phyloP scores from a whole-genome alignment of 2,113 vertebrate genomes.

The Lepus europaeus region DNA sequence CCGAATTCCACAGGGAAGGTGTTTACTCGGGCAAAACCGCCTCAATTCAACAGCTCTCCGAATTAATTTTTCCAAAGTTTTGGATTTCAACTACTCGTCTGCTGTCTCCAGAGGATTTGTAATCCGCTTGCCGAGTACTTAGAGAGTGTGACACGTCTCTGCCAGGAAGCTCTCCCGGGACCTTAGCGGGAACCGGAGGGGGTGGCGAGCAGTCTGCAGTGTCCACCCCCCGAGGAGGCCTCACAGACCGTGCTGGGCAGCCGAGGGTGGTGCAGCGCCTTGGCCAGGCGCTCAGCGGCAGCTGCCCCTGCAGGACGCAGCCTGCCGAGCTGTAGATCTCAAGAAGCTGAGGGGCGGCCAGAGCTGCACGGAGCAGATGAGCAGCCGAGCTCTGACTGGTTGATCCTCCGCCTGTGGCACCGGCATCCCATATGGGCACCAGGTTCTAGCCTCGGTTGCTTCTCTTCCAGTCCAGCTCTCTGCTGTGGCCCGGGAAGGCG shows the following conservation, averaged over 20 bases:
- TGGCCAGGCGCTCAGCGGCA: too few species aligned
- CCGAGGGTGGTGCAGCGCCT: background rate
- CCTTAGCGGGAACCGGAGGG: constrained; percentile 22
- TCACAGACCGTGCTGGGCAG: background rate
- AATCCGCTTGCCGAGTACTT: constrained; percentile 73
- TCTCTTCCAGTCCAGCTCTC: too few species aligned
- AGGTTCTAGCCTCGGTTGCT: too few species aligned
- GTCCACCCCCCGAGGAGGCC: background rate
- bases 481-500: too few species aligned
- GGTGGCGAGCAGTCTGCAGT: background rate
- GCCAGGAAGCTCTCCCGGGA: constrained; percentile 52
- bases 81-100: constrained; percentile 84
- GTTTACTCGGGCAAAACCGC: constrained; percentile 86
- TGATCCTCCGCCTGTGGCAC: too few species aligned
- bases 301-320: background rate
- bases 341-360: too few species aligned
- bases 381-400: too few species aligned
- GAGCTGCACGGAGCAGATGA: too few species aligned
- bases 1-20: constrained; percentile 84
- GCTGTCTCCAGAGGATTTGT: constrained; percentile 78
- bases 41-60: constrained; percentile 85
- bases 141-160: constrained; percentile 67
- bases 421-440: too few species aligned
- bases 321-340: background rate
- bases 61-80: constrained; percentile 85